Evolutionary conservation across 2,888 invertebrate species (phyloP).

Genomic region (Tipula confusa): DNA sequence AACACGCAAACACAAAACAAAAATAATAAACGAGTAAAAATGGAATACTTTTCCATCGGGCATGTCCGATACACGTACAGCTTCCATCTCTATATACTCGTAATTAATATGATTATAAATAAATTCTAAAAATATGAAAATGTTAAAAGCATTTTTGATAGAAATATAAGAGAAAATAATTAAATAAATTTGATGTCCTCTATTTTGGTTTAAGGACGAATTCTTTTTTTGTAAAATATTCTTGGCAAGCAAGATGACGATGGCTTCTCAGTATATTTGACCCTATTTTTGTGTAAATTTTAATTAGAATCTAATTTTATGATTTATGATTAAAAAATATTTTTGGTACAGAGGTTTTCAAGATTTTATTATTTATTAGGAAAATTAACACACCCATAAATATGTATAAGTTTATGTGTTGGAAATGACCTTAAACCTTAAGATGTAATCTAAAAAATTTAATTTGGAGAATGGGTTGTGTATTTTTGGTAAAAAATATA

Average conservation of each 20-base stretch:
- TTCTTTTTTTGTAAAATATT: neutral
- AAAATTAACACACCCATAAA: neutral
- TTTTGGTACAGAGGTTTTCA: neutral
- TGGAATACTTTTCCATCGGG: too few relatives aligned
- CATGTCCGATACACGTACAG: neutral
- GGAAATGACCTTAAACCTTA: too few relatives aligned
- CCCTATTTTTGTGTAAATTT: neutral
- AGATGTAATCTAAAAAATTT: too few relatives aligned
- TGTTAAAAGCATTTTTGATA: neutral
- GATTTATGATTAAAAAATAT: neutral
- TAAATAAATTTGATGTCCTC: neutral
- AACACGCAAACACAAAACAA: neutral
- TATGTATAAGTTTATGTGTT: neutral
- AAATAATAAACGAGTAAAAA: neutral
- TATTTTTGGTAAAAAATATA: too few relatives aligned
- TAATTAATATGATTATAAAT: neutral
- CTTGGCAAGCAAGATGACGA: neutral
- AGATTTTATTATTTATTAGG: neutral
- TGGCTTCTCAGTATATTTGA: neutral
- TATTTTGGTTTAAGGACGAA: neutral
- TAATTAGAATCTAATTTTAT: neutral
- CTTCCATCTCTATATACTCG: neutral
- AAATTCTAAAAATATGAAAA: neutral
- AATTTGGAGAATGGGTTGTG: too few relatives aligned
- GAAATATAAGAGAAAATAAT: neutral